These are phyloP conservation scores for Ramazzottius varieornatus DNA, from an alignment of 2,888 invertebrate species.

Conservation along the genomic window DNA sequence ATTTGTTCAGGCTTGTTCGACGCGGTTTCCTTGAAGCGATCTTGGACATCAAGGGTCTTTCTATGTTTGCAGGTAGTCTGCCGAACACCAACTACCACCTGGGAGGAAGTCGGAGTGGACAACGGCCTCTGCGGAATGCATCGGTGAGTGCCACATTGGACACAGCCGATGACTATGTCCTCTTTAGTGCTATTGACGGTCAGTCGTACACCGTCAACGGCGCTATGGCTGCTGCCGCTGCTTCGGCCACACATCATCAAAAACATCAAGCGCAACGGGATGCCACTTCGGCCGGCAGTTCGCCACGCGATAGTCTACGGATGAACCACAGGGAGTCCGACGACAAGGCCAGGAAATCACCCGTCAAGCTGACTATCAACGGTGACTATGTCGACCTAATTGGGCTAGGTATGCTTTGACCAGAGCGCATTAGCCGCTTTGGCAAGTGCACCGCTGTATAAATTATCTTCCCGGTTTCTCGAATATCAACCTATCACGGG, in stretches of 20 bases:
- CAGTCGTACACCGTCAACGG: neutral
- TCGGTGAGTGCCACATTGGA: too few species aligned
- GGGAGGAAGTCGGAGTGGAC: constrained; percentile 6
- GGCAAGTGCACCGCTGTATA: too few species aligned
- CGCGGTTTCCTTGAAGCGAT: too few species aligned
- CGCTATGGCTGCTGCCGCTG: neutral
- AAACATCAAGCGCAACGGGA: neutral
- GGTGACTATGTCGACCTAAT: constrained; percentile 2
- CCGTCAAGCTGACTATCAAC: neutral
- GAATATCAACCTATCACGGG: too few species aligned
- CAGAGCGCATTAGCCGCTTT: too few species aligned
- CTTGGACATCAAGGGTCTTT: too few species aligned
- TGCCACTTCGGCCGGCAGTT: neutral
- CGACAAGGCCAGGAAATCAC: neutral
- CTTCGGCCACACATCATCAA: neutral
- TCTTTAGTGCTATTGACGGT: constrained; percentile 15
- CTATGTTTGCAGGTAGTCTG: too few species aligned
- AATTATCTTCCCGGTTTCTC: too few species aligned
- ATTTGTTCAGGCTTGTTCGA: too few species aligned
- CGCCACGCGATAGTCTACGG: neutral
- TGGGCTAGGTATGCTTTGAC: neutral
- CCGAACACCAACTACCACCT: neutral
- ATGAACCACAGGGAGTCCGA: neutral
- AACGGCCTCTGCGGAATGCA: constrained; percentile 12
- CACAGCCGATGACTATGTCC: constrained; percentile 18